phyloP scores from a whole-genome alignment of 2,113 vertebrate genomes.

The Collichthys lucidus region DNA sequence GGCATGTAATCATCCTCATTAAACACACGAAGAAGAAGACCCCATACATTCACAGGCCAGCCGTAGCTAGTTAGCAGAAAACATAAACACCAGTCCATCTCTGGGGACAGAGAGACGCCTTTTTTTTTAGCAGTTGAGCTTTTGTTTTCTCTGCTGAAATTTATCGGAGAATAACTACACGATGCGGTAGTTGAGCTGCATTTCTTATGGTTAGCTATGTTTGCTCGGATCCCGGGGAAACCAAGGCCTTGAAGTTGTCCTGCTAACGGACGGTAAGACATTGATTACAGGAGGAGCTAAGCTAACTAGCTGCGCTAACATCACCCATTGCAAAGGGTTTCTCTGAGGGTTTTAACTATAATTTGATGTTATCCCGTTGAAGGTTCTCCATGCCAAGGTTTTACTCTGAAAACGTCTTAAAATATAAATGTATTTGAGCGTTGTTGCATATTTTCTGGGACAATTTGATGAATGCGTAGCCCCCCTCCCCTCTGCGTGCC shows the following conservation, averaged over 20 bases:
- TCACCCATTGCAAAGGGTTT: constrained; percentile 3
- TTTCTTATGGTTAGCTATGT: constrained; percentile 15
- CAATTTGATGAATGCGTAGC: background rate
- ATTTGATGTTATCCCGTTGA: background rate
- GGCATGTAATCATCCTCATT: fast-evolving
- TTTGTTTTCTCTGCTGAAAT: background rate
- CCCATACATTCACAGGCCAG: constrained; percentile 19
- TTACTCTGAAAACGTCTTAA: no score
- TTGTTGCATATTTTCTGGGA: background rate
- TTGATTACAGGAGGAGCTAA: constrained; percentile 18
- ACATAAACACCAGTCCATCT: constrained; percentile 69
- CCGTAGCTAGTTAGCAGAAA: constrained; percentile 54
- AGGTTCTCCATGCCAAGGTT: no score
- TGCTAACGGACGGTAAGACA: constrained; percentile 70
- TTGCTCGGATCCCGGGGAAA: constrained; percentile 27
- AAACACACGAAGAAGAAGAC: constrained; percentile 42
- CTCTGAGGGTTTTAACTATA: background rate
- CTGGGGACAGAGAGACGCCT: no score
- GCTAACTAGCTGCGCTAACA: constrained; percentile 38
- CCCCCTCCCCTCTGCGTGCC: background rate
- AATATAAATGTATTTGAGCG: fast-evolving
- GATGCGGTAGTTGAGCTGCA: constrained; percentile 15
- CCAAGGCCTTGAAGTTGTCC: constrained; percentile 64
- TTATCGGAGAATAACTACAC: background rate
- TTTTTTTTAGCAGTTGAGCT: background rate